phyloP scores from a whole-genome alignment of 2,797 vertebrate species.

The Scomberomorus guttatus region DNA sequence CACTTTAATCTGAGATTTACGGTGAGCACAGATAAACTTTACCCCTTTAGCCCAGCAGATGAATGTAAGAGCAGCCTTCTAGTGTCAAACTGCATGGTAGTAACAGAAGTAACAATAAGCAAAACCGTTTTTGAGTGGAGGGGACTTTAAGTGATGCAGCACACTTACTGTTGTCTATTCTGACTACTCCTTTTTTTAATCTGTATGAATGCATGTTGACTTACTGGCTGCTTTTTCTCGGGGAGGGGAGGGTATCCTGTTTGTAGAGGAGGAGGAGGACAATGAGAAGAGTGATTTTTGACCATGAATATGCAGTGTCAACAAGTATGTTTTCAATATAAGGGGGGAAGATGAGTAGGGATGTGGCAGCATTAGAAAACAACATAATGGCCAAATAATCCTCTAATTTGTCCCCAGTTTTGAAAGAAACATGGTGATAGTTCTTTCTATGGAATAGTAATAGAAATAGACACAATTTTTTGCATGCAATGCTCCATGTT shows the following conservation, averaged over 20 bases:
- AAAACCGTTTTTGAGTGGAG: too few species aligned
- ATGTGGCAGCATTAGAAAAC: constrained; percentile 2
- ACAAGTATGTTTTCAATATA: constrained; percentile 7
- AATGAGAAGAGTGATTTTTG: neutral
- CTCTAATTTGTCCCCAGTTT: neutral
- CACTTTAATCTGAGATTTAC: too few species aligned
- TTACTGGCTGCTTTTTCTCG: neutral
- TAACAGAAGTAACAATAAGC: too few species aligned
- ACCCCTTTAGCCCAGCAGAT: too few species aligned
- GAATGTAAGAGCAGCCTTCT: too few species aligned
- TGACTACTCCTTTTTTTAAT: too few species aligned
- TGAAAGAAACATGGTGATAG: neutral
- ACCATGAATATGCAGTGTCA: neutral
- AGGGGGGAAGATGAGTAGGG: neutral
- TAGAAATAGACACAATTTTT: neutral
- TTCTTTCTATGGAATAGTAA: neutral
- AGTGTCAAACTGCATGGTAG: too few species aligned
- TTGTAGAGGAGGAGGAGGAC: neutral
- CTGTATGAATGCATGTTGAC: too few species aligned
- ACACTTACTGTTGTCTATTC: too few species aligned
- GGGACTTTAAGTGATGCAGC: too few species aligned
- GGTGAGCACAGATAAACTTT: too few species aligned
- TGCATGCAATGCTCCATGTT: neutral
- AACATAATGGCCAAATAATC: neutral
- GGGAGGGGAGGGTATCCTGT: neutral